Evolutionary conservation across 2,113 vertebrate genomes (phyloP), one percentile per base, ranked within the genome.

Genomic region (Malurus elegans): DNA sequence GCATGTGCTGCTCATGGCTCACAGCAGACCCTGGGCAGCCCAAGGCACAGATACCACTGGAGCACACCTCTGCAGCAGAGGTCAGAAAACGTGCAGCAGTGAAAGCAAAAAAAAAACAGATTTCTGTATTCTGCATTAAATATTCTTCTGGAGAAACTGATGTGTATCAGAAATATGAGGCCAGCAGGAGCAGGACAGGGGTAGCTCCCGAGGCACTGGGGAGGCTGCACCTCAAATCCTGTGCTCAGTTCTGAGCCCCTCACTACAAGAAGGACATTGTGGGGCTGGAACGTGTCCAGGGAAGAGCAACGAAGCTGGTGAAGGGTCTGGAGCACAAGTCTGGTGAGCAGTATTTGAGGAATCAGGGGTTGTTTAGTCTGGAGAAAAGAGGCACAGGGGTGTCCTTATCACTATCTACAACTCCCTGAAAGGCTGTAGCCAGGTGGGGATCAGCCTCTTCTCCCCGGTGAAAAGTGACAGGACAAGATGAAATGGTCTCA

Each of bases 171-270:
- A 29, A 62, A 10, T 23, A 60, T 0, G 3, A 9, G 54, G 8
- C 34, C 34, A 32, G 40, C 25, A 51, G 54, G 29, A 72, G 1
- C 4, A 34, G 8, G 32, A 14, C 14, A 67, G 25, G 1, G 17
- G 40, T 31, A 1, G 1, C 66, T 2, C 7, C 6, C 2, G 6
- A 28, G 9, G 12, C 20, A 28, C 19, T 54, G 34, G 29, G 31
- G 58, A 58, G 15, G 5, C 12, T 1, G 0, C n/a, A 48, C 4
- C 28, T 81, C 1, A 1, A 18, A 12, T 48, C 1, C 51, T 21
- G 28, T 18, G 16, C 18, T 51, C 29, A 44, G 25, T 44, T 82
- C 45, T 74, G n/a, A 6, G 21, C 4, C 8, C 2, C 31, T 65
- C 40, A 3, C 36, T 28, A 2, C 10, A 29, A 16, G 40, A 51